Evolutionary conservation across 2,113 vertebrate genomes (phyloP).

Genomic region (Protobothrops flavoviridis): DNA sequence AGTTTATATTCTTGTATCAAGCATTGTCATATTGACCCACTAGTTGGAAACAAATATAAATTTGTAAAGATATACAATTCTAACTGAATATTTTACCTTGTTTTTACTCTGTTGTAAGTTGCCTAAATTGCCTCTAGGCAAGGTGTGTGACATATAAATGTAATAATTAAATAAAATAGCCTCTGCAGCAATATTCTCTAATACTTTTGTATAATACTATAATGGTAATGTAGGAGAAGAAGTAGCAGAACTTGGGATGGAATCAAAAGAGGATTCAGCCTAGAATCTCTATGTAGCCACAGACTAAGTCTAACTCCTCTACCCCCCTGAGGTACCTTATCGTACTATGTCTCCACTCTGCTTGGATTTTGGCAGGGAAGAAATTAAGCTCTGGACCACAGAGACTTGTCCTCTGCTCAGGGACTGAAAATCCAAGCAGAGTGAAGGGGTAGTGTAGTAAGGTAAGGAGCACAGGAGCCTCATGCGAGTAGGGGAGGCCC

Average conservation of each 20-base stretch:
- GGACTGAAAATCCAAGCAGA: neutral
- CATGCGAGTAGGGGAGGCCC: neutral
- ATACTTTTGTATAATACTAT: neutral
- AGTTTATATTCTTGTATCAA: neutral
- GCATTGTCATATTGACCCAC: neutral
- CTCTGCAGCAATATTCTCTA: neutral
- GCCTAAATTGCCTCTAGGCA: neutral
- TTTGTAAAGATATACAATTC: neutral
- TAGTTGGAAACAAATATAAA: neutral
- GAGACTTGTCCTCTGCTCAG: neutral
- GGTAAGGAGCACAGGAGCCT: neutral
- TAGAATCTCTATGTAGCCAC: neutral
- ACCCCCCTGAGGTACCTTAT: neutral
- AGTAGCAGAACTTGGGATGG: neutral
- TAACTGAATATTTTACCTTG: neutral
- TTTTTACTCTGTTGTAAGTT: neutral
- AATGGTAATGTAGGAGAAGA: neutral
- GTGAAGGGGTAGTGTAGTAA: neutral
- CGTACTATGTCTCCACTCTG: neutral
- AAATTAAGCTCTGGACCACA: neutral
- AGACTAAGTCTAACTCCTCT: neutral
- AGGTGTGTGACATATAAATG: neutral
- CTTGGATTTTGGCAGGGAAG: neutral
- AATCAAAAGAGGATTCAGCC: neutral
- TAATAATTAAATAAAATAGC: neutral